A percentile compares a stretch with the other conserved stretches of the same genome.
Evolutionary conservation across 2,113 vertebrate species (phyloP).

Genomic region (Tylochromis polylepis): DNA sequence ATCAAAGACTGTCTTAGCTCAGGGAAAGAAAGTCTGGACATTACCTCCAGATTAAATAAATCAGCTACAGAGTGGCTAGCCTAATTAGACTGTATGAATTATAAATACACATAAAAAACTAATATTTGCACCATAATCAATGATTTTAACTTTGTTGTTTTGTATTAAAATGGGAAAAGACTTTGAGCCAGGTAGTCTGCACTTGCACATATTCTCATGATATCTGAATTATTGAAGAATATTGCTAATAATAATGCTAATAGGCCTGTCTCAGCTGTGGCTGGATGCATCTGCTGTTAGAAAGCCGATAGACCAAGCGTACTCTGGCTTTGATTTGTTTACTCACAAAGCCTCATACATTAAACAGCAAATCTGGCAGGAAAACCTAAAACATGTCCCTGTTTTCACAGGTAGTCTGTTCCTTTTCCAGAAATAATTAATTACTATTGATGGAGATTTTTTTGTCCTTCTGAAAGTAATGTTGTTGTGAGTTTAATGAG

Average conservation of each 20-base stretch:
- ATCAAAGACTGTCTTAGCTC: not conserved
- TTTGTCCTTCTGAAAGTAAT: not conserved
- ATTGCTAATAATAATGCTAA: not conserved
- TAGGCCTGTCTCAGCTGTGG: not conserved
- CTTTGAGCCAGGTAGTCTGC: not conserved
- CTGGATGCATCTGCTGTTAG: not conserved
- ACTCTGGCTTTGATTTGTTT: not conserved
- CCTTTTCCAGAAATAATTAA: not conserved
- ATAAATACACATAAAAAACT: not conserved
- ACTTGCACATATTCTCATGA: not conserved
- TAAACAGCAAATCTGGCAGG: not conserved
- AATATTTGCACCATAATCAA: not conserved
- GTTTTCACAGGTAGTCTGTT: not conserved
- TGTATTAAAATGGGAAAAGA: not conserved
- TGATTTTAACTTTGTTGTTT: not conserved
- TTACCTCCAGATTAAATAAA: not conserved
- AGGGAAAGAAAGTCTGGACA: not conserved
- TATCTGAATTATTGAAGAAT: not conserved
- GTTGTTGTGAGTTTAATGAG: not conserved
- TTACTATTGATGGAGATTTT: not conserved
- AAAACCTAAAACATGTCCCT: not conserved
- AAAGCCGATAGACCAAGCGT: not conserved
- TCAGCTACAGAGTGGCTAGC: not conserved
- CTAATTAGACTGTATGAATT: not conserved
- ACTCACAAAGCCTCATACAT: not conserved